These are phyloP conservation scores for Ennomos fuscantarius DNA, from an alignment of 2,888 invertebrate species.

Conservation along the genomic window DNA sequence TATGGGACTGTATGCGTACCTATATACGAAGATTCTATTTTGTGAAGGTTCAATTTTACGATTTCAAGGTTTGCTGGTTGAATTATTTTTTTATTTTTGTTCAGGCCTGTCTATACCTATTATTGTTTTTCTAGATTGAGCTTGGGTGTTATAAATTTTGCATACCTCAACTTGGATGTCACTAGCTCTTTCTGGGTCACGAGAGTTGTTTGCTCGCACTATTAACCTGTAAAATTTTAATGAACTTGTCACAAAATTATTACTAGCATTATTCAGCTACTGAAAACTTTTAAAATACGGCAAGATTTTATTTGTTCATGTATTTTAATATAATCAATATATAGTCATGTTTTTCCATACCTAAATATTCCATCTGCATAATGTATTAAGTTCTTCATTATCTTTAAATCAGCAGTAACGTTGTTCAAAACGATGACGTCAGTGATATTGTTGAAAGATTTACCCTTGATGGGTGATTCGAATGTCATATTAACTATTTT, in stretches of 20 bases:
- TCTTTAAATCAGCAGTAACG: constrained; percentile 89
- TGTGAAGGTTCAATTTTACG: no score
- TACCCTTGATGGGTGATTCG: constrained; percentile 75
- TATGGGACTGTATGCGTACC: no score
- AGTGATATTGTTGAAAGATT: constrained; percentile 73
- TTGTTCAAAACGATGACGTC: constrained; percentile 87
- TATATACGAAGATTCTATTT: no score
- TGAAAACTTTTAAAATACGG: no score
- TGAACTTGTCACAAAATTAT: no score
- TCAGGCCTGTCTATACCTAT: no score
- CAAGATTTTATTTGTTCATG: no score
- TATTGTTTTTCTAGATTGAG: not conserved
- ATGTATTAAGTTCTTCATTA: constrained; percentile 87
- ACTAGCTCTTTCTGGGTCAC: constrained; percentile 75
- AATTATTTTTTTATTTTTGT: no score
- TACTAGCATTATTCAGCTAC: no score
- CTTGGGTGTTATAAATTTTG: not conserved
- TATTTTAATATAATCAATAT: not conserved
- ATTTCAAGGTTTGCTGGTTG: no score
- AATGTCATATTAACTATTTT: constrained; percentile 86
- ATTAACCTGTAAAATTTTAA: constrained; percentile 63
- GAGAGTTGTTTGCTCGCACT: constrained; percentile 87
- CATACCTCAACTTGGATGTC: constrained; percentile 81
- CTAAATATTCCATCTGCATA: constrained; percentile 88
- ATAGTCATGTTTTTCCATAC: constrained; percentile 51